These are phyloP conservation scores for Pycnonotus jocosus DNA, from an alignment of 2,113 vertebrate species.

Conservation along the genomic window DNA sequence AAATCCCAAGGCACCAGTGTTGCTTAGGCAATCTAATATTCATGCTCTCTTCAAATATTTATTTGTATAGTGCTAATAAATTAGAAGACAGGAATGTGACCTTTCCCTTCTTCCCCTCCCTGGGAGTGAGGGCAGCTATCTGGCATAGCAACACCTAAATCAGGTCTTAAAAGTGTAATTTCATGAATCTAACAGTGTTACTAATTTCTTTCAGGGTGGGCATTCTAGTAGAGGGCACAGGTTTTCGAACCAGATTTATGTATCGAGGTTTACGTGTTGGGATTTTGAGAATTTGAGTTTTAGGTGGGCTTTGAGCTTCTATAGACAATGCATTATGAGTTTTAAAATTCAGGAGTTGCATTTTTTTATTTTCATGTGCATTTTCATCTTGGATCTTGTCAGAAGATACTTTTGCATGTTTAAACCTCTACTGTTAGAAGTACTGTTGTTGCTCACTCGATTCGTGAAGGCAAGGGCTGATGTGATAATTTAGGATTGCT, in stretches of 20 bases:
- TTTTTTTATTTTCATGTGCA: not conserved
- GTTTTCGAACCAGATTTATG: not conserved
- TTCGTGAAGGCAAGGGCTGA: not conserved
- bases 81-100: constrained; percentile 38
- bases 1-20: constrained; percentile 25
- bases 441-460: not conserved
- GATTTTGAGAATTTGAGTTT: not conserved
- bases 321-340: not conserved
- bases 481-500: not conserved
- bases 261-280: not conserved
- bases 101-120: not conserved
- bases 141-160: not conserved
- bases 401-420: not conserved
- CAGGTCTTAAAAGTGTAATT: not conserved
- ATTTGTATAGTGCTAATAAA: constrained; percentile 54
- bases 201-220: not conserved
- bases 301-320: not conserved
- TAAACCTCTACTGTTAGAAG: not conserved
- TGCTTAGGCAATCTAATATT: constrained; percentile 40
- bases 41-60: constrained; percentile 62
- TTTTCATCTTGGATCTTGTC: not conserved
- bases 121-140: not conserved
- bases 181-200: not conserved
- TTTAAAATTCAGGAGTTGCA: not conserved
- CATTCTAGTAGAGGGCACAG: not conserved